phyloP scores from a whole-genome alignment of 2,888 invertebrate species.

The Limnephilus rhombicus region DNA sequence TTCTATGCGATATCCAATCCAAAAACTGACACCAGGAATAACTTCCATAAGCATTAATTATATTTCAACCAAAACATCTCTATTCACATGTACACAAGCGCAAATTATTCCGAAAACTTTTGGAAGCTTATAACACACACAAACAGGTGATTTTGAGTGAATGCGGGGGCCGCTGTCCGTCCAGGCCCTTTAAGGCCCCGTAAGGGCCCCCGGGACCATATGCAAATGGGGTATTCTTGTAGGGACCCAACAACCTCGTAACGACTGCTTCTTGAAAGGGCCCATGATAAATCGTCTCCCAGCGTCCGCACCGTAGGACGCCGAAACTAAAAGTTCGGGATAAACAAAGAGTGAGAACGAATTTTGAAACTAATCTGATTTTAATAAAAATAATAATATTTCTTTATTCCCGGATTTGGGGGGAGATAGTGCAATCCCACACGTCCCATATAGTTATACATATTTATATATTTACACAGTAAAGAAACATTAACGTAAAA shows the following conservation, averaged over 20 bases:
- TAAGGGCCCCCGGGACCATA: slow-evolving; percentile 48
- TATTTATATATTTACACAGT: too few species aligned
- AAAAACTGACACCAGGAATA: background rate
- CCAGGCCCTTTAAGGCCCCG: slow-evolving; percentile 25
- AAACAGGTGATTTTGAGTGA: slow-evolving; percentile 42
- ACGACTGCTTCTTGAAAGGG: slow-evolving; percentile 62
- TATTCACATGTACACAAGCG: background rate
- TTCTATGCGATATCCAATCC: background rate
- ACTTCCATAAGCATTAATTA: background rate
- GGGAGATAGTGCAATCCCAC: too few species aligned
- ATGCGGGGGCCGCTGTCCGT: slow-evolving; percentile 32
- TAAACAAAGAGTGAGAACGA: background rate
- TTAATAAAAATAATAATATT: too few species aligned
- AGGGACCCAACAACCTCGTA: slow-evolving; percentile 50
- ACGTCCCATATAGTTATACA: too few species aligned
- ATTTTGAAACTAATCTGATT: background rate
- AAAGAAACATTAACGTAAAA: too few species aligned
- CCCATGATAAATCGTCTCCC: slow-evolving; percentile 64
- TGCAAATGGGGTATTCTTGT: slow-evolving; percentile 64
- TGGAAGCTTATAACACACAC: slow-evolving; percentile 3
- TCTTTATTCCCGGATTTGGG: too few species aligned
- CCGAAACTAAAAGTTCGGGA: slow-evolving; percentile 28
- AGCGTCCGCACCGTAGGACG: slow-evolving; percentile 43
- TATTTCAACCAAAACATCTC: background rate
- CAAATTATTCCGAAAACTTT: slow-evolving; percentile 35